phyloP scores from a whole-genome alignment of 2,888 invertebrate genomes.

The Megalurothrips usitatus region DNA sequence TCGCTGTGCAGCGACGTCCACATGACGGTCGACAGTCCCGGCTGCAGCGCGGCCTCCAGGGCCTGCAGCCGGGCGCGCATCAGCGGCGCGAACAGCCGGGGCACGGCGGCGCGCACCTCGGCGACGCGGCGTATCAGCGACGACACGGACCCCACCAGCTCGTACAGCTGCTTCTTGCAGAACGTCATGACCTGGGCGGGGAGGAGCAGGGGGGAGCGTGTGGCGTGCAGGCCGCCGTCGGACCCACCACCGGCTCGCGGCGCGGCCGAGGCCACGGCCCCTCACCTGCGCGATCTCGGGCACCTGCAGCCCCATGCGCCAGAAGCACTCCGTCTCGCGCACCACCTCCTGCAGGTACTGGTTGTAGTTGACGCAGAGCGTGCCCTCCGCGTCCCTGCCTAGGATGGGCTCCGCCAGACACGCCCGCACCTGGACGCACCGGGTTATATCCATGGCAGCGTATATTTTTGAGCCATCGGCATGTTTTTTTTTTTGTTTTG shows the following conservation, averaged over 20 bases:
- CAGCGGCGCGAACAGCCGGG: conserved; percentile 46
- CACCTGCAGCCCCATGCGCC: conserved; percentile 67
- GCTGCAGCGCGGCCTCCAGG: conserved; percentile 66
- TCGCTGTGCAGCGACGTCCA: conserved; percentile 77
- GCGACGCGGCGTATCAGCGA: neutral
- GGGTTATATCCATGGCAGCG: too few species aligned
- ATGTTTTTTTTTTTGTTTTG: neutral
- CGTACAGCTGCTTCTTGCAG: neutral
- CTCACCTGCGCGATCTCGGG: conserved; percentile 73
- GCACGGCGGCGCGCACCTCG: neutral
- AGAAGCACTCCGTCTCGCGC: conserved; percentile 75
- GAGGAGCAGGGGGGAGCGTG: too few species aligned
- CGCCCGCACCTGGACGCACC: conserved; percentile 52
- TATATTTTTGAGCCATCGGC: too few species aligned
- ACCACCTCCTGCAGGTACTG: conserved; percentile 66
- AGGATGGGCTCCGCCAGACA: conserved; percentile 68
- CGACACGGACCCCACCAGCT: neutral
- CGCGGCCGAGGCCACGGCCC: too few species aligned
- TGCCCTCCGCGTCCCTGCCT: conserved; percentile 59
- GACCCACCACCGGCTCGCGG: too few species aligned
- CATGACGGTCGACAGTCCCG: conserved; percentile 70
- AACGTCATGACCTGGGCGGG: neutral
- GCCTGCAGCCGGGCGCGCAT: conserved; percentile 63
- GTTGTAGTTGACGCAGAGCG: conserved; percentile 69
- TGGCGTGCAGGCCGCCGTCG: too few species aligned